Percentiles rank a stretch among this genome's conserved stretches.
These are phyloP conservation scores for Caenorhabditis japonica DNA, from an alignment of 2,888 invertebrate genomes.

Conservation along the genomic window DNA sequence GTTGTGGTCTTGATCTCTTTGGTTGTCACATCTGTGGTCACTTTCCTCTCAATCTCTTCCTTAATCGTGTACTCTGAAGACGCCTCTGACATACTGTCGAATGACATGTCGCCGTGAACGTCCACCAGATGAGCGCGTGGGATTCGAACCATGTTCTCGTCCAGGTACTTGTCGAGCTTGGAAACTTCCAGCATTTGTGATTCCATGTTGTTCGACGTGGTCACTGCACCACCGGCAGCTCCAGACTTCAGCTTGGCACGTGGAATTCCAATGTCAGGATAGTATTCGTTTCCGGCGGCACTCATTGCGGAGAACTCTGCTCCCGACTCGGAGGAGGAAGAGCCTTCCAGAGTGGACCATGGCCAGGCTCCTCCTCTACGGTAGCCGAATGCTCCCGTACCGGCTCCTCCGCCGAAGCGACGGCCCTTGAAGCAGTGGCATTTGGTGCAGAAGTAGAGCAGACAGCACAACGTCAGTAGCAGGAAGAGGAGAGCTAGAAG, in stretches of 20 bases:
- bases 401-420: slow-evolving; percentile 42
- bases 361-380: slow-evolving; percentile 69
- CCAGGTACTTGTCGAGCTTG: slow-evolving; percentile 70
- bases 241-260: slow-evolving; percentile 74
- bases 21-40: slow-evolving; percentile 75
- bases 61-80: slow-evolving; percentile 76
- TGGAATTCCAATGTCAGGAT: slow-evolving; percentile 75
- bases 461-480: slow-evolving; percentile 74
- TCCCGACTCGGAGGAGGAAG: slow-evolving; percentile 72
- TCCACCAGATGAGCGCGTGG: slow-evolving; percentile 74
- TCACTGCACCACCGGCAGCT: too few species aligned
- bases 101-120: slow-evolving; percentile 50
- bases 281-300: slow-evolving; percentile 72
- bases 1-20: slow-evolving; percentile 74
- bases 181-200: slow-evolving; percentile 63
- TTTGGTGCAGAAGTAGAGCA: slow-evolving; percentile 75
- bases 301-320: slow-evolving; percentile 69
- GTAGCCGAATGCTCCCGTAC: slow-evolving; percentile 54
- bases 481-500: slow-evolving; percentile 76
- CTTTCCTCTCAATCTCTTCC: slow-evolving; percentile 74
- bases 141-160: slow-evolving; percentile 70
- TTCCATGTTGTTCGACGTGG: slow-evolving; percentile 14
- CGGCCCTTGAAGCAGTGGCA: slow-evolving; percentile 73
- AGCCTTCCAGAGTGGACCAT: slow-evolving; percentile 76
- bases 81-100: slow-evolving; percentile 67